Base-by-base conservation (phyloP, 1,140 invertebrate genomes). In the Portunus trituberculatus region DNA sequence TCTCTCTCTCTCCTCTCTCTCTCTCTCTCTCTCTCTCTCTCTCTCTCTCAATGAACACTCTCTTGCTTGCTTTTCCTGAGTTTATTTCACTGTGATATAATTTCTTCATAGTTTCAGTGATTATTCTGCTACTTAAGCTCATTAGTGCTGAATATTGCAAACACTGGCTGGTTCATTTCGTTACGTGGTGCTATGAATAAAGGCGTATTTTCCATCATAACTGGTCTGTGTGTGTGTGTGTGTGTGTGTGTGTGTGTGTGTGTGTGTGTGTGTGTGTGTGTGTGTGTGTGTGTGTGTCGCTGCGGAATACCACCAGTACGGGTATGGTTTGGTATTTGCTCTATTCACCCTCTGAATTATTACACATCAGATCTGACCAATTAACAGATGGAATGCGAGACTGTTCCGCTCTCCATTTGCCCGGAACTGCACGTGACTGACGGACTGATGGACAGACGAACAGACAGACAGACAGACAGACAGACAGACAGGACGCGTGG, bases 321-420 rank as follows among this genome's bases (percentile, higher is more conserved):
- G 67, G 67, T n/a, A 12, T 25, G 20, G 67, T 76, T 76, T 20
- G 67, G 67, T 25, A 25, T 76, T 76, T 76, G 25, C 67, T 76
- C 6, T 76, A 76, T 76, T 76, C 67, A 25, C 67, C 67, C 12
- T 3, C 67, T 76, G 25, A 76, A 76, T 76, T 76, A 76, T 76
- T 76, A 20, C 67, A 8, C 67, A n/a, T 76, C 67, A 76, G n/a
- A 76, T 20, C 67, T n/a, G 67, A 76, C 67, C 67, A 76, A 76
- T 76, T 76, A 76, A n/a, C 67, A n/a, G 67, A 76, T 76, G 67
- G 67, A 76, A 76, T 76, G 67, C 67, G 67, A n/a, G 67, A 76
- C 67, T 76, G 67, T 76, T 76, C 20, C 20, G 20, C 67, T 76
- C 20, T 76, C 67, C 67, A 76, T 76, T 76, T 76, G 67, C 20